phyloP scores from a whole-genome alignment of 1,140 invertebrate genomes.

The Lasioglossum baleicum region DNA sequence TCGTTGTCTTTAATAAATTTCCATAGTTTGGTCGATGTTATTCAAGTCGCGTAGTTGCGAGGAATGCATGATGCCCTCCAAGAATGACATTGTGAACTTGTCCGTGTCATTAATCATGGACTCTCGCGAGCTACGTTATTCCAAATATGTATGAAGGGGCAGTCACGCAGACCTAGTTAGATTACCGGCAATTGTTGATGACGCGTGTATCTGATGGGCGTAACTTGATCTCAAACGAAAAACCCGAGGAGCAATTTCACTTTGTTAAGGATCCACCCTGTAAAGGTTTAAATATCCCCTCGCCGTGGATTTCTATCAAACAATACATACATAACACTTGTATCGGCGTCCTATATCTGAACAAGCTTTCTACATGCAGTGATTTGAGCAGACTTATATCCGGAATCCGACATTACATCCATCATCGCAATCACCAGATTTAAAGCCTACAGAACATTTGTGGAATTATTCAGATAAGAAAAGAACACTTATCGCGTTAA shows the following conservation, averaged over 20 bases:
- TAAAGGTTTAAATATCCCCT: neutral
- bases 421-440: too few species aligned
- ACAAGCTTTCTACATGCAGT: too few species aligned
- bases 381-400: too few species aligned
- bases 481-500: too few species aligned
- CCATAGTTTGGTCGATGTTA: neutral
- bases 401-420: too few species aligned
- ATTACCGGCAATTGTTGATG: neutral
- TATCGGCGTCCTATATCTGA: too few species aligned
- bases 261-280: neutral
- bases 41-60: neutral
- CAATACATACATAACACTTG: too few species aligned
- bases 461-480: too few species aligned
- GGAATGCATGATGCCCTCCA: neutral
- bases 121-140: neutral
- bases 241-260: neutral
- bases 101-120: neutral
- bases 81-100: neutral
- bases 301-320: too few species aligned
- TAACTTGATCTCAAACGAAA: neutral
- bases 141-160: neutral
- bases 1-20: neutral
- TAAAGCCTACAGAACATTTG: too few species aligned
- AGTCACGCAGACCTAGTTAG: constrained; percentile 8
- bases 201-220: neutral